A percentile compares a stretch with the other conserved stretches of the same genome.
Conservation (phyloP, 2,797 vertebrate genomes). For the Amblyraja radiata region DNA sequence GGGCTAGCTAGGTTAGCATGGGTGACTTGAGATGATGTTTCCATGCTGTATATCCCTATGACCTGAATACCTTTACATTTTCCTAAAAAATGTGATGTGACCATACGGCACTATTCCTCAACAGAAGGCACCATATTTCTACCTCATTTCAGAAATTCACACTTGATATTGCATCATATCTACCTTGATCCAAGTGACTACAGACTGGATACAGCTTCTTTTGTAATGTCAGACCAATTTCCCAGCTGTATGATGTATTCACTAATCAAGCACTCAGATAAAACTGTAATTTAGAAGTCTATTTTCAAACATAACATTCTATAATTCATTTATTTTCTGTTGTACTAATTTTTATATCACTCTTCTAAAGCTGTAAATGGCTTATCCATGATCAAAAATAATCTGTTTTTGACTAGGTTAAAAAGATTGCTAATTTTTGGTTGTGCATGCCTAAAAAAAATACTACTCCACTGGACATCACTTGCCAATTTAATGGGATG, state of each 20-base stretch:
- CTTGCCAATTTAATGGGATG: not conserved
- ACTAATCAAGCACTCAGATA: not conserved
- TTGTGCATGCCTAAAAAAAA: constrained; percentile 39
- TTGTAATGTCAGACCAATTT: not conserved
- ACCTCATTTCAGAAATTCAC: not conserved
- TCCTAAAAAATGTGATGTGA: not conserved
- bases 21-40: no score
- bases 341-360: not conserved
- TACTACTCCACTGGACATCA: not conserved
- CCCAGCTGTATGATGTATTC: not conserved
- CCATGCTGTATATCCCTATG: not conserved
- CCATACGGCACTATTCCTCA: not conserved
- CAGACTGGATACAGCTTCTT: not conserved
- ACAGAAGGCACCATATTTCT: not conserved
- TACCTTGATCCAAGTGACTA: not conserved
- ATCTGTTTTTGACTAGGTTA: not conserved
- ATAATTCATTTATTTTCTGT: not conserved
- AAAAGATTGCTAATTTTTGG: not conserved
- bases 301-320: not conserved
- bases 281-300: not conserved
- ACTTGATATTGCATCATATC: not conserved
- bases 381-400: not conserved
- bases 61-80: not conserved
- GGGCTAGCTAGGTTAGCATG: no score
- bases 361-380: not conserved